Evolutionary conservation across 2,113 vertebrate genomes (phyloP), one percentile per base, ranked within the genome.

Genomic region (Chauna torquata): DNA sequence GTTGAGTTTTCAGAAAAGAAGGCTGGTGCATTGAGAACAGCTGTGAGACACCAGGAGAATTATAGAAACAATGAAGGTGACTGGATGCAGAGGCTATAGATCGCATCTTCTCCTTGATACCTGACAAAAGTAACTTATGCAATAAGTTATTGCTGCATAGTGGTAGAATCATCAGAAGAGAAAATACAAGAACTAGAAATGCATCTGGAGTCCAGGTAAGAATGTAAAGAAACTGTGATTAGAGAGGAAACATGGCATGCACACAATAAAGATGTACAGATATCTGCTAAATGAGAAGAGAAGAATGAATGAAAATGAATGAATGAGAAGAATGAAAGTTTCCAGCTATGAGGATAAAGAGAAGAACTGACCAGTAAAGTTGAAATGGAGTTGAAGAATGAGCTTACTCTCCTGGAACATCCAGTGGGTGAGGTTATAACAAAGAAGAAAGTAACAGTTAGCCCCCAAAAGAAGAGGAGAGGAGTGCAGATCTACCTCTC

Each of bases 1-100:
- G 96, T 96, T 97, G 96, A 97, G 96, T 97, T 97, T 97, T 96
- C 96, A 97, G 96, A 97, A 92, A 96, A 97, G 96, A 97, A 96
- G 96, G 92, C 96, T 96, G 96, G 90, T 97, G 96, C 96, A 96
- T 94, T 96, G 96, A 96, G 93, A 97, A 80, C 94, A 97, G 96
- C 96, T 96, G 96, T 96, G 96, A 96, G 84, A 97, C 96, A 96
- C 94, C 93, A 97, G 93, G 94, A 96, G 96, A 95, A 96, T 90
- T 91, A 58, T 97, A 97, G 96, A 97, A 90, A 95, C 94, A 96
- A 95, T 96, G 96, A 94, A 96, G 96, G 92, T 96, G 96, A 19
- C 96, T 92, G 96, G 96, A 96, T 97, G 90, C 96, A 97, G 96
- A 97, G 96, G 92, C 96, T 97, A 87, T 97, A 97, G 95, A 97